A percentile compares a stretch with the other conserved stretches of the same genome.
Evolutionary conservation across 1,140 invertebrate species (phyloP).

Genomic region (Drosophila bocki): DNA sequence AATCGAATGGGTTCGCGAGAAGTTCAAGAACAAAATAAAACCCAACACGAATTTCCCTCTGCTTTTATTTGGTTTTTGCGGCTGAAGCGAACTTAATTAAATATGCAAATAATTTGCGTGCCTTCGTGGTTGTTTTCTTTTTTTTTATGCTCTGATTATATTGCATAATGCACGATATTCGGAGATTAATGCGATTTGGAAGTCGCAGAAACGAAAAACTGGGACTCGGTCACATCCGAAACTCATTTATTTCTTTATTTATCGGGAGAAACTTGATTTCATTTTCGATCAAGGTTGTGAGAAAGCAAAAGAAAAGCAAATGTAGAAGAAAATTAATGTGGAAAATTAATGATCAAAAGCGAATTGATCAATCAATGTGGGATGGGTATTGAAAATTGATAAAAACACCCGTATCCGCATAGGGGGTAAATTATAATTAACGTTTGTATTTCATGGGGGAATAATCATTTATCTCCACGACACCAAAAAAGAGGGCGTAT

Average conservation of each 20-base stretch:
- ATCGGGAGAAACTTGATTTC: not conserved
- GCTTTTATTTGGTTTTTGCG: constrained; percentile 8
- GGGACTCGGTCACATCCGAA: constrained; percentile 34
- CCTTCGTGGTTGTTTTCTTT: constrained; percentile 37
- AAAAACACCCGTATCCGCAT: not conserved
- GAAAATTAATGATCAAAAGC: constrained; percentile 8
- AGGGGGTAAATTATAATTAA: not conserved
- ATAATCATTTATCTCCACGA: constrained; percentile 2
- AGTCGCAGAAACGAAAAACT: constrained; percentile 5
- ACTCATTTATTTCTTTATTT: constrained; percentile 13
- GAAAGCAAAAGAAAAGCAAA: not conserved
- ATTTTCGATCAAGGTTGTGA: constrained; percentile 2
- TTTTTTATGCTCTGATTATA: constrained; percentile 50
- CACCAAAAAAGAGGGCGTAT: not conserved
- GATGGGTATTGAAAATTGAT: constrained; percentile 3
- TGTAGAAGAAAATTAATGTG: not conserved
- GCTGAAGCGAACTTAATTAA: constrained; percentile 50
- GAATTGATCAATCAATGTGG: constrained; percentile 21
- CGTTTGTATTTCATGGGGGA: constrained; percentile 1
- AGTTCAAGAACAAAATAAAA: constrained; percentile 61
- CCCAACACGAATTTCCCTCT: constrained; percentile 17
- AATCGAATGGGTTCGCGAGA: constrained; percentile 40
- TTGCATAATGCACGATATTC: constrained; percentile 57
- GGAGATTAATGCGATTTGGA: constrained; percentile 26
- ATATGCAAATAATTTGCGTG: constrained; percentile 63